Conservation (phyloP, 2,113 vertebrate species). For the Bubo bubo region DNA sequence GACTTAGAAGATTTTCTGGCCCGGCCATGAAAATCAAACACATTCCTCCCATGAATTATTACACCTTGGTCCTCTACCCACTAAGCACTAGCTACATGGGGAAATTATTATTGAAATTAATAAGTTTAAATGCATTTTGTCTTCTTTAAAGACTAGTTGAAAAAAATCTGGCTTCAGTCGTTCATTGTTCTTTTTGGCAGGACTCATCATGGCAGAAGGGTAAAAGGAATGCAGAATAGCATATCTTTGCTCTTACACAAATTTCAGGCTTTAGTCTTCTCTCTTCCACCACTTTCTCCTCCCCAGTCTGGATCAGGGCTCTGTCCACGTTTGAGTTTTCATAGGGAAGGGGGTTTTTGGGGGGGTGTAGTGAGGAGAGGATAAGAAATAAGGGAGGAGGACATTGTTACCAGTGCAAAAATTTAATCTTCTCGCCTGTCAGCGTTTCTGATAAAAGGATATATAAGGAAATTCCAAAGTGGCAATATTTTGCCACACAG, state of each 20-base stretch:
- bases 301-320: background rate
- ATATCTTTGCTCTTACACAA: background rate
- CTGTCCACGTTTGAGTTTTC: background rate
- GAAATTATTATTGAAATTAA: background rate
- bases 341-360: rapidly evolving
- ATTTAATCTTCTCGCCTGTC: background rate
- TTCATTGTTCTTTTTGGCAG: background rate
- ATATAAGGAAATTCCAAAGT: background rate
- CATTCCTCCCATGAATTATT: background rate
- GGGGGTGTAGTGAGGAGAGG: rapidly evolving
- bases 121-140: background rate
- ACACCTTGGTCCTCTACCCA: background rate
- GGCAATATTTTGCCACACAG: background rate
- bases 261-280: background rate
- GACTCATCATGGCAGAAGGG: background rate
- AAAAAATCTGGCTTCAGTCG: background rate
- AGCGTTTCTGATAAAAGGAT: background rate
- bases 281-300: background rate
- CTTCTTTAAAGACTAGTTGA: background rate
- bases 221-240: background rate
- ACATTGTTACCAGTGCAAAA: background rate
- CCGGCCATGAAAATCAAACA: background rate
- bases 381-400: background rate
- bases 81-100: background rate
- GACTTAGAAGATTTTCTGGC: background rate